These are phyloP conservation scores for Noctuana brunneofusca DNA, from an alignment of 2,888 invertebrate genomes.

Conservation along the genomic window DNA sequence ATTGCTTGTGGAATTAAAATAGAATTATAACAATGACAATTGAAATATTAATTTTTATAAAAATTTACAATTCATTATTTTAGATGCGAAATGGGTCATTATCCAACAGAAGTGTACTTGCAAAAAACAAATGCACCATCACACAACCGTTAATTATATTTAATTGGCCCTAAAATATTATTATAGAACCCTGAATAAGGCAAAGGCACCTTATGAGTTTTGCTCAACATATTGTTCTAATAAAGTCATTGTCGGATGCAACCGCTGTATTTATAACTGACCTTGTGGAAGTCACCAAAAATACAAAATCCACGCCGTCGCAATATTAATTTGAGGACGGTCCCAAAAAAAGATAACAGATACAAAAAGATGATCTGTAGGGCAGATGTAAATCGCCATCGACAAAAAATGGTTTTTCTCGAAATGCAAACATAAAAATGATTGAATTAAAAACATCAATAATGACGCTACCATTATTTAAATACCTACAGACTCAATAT, in stretches of 20 bases:
- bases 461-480: no score
- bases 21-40: no score
- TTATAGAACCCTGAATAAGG: neutral
- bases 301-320: constrained; percentile 17
- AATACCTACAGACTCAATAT: no score
- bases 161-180: neutral
- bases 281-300: constrained; percentile 25
- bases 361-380: constrained; percentile 9
- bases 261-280: constrained; percentile 23
- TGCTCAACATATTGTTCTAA: neutral
- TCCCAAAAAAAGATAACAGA: constrained; percentile 15
- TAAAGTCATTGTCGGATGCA: constrained; percentile 9
- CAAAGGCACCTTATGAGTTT: constrained; percentile 2
- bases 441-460: neutral
- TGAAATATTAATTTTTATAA: no score
- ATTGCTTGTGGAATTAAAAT: no score
- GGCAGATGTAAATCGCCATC: constrained; percentile 12
- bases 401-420: constrained; percentile 4
- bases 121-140: neutral
- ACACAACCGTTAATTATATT: neutral
- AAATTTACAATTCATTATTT: no score
- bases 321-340: no score
- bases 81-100: no score
- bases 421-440: neutral
- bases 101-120: neutral